Evolutionary conservation across 2,797 vertebrate species (phyloP).

Genomic region (Vipera ursinii): DNA sequence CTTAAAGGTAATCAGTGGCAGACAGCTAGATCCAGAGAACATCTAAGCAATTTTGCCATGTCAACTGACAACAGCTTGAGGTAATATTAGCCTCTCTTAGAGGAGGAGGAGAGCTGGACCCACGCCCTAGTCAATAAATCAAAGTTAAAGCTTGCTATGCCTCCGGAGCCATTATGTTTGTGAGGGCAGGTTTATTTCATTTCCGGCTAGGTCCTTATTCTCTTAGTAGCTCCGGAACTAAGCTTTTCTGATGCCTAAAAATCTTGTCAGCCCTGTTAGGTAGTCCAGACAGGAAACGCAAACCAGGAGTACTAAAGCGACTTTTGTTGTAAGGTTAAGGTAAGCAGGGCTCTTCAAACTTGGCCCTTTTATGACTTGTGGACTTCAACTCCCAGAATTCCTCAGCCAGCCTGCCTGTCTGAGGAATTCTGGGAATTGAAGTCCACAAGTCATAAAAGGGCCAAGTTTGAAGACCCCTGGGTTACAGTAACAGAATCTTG

Average conservation of each 20-base stretch:
- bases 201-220: constrained; percentile 61
- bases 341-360: no score
- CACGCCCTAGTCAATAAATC: constrained; percentile 76
- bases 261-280: constrained; percentile 33
- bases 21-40: constrained; percentile 65
- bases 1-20: constrained; percentile 75
- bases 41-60: constrained; percentile 73
- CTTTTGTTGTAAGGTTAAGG: no score
- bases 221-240: constrained; percentile 61
- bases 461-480: no score
- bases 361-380: no score
- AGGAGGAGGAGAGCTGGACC: constrained; percentile 72
- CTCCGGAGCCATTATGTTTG: constrained; percentile 76
- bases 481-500: no score
- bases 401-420: no score
- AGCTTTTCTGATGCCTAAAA: constrained; percentile 65
- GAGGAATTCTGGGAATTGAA: no score
- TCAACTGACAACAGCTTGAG: constrained; percentile 78
- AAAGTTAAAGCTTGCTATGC: constrained; percentile 68
- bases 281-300: no score
- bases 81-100: constrained; percentile 73
- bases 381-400: no score
- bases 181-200: constrained; percentile 42
- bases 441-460: no score
- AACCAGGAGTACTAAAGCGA: no score